Conservation (phyloP, 1,140 invertebrate genomes). For the Pogonus chalceus region DNA sequence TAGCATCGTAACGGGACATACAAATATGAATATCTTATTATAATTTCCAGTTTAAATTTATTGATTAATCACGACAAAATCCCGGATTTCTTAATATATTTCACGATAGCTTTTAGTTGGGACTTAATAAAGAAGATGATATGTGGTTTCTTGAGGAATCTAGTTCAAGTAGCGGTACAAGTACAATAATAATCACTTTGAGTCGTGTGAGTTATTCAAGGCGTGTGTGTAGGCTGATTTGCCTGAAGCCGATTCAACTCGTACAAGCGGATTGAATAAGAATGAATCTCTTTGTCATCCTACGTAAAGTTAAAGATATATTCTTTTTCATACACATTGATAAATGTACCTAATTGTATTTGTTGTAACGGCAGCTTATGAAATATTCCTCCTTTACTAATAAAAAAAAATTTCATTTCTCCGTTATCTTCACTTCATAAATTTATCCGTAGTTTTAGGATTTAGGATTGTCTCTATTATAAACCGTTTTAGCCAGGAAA, state of each 20-base stretch:
- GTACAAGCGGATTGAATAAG: too few relatives aligned
- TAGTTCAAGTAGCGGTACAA: conserved; percentile 1
- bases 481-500: too few relatives aligned
- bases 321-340: neutral
- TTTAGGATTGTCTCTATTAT: too few relatives aligned
- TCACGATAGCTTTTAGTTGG: too few relatives aligned
- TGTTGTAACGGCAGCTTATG: neutral
- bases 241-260: neutral
- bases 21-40: conserved; percentile 1
- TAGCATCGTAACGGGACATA: conserved; percentile 2
- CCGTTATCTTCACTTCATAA: too few relatives aligned
- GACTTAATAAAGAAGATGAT: too few relatives aligned
- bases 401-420: too few relatives aligned
- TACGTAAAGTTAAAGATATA: neutral
- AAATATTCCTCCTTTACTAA: neutral
- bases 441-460: too few relatives aligned
- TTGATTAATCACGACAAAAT: conserved; percentile 7
- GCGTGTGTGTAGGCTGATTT: neutral
- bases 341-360: too few relatives aligned
- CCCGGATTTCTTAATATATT: too few relatives aligned
- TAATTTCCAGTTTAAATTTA: conserved; percentile 7
- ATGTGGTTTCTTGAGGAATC: too few relatives aligned
- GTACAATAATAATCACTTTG: conserved; percentile 5
- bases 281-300: neutral
- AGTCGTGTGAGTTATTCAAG: neutral